Base-by-base conservation (phyloP, 1,140 invertebrate genomes). In the Hesperophylax magnus region DNA sequence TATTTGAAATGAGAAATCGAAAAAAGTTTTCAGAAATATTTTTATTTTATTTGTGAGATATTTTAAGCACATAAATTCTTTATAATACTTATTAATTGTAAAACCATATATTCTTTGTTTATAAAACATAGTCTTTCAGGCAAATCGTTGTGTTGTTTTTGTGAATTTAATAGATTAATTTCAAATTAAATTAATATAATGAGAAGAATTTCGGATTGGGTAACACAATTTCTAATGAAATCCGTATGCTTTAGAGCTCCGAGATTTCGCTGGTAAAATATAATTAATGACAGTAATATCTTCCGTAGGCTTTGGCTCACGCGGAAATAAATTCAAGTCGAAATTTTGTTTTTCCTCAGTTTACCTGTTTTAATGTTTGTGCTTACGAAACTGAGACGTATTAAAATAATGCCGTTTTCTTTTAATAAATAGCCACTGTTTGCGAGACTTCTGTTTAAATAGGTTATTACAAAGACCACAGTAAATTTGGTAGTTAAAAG, bases 281-380 rank as follows among this genome's bases (percentile, higher is more conserved):
- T 76, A 76, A 76, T 60, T 76, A 60, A 76, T 76, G 54, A 76
- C 58, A 60, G 74, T 31, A 60, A 76, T 76, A 76, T 76, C 74
- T 76, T 76, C 60, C 34, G 17, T 18, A 22, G 56, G 54, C 56
- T 76, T 76, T 60, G 39, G n/a, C 31, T 76, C 58, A 76, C 31
- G 74, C 74, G 58, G 54, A 76, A 61, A 76, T 76, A 76, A 76
- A 76, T 76, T 76, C 61, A 52, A 76, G 54, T 20, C 27, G 74
- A 52, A 72, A 56, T 72, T 72, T 72, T 27, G 69, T 72, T 72
- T 72, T 72, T 54, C 18, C 69, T 14, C 69, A 52, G 15, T 72
- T 72, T 54, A 24, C 69, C 69, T 72, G 69, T 72, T 72, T 72
- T 72, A 72, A 72, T 72, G 69, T 72, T 72, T 72, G 22, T 67